Evolutionary conservation across 2,888 invertebrate species (phyloP).

Genomic region (Pseudanteris insignis): DNA sequence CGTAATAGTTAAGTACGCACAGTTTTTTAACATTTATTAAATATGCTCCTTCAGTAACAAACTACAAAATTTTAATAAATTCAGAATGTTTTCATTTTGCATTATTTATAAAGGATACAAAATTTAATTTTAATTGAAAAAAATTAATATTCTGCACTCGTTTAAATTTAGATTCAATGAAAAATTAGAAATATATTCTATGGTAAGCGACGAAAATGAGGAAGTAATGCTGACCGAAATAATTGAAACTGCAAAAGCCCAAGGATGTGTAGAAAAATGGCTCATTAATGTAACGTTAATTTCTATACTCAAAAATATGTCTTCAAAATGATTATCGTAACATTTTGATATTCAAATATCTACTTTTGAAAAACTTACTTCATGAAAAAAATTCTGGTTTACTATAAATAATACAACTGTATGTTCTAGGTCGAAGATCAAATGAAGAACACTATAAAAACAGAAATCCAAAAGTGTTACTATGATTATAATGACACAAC

Average conservation of each 20-base stretch:
- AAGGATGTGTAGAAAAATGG: conserved; percentile 89
- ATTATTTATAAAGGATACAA: background rate
- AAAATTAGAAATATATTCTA: conserved; percentile 77
- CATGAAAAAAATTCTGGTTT: no score
- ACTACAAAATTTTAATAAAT: background rate
- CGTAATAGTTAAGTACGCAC: no score
- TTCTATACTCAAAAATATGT: no score
- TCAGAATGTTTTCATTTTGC: no score
- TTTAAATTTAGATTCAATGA: conserved; percentile 78
- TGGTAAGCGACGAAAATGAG: conserved; percentile 83
- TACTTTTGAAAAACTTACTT: no score
- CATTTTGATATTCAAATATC: no score
- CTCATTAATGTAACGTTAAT: conserved; percentile 70
- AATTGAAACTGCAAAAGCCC: conserved; percentile 77
- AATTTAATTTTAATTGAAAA: no score
- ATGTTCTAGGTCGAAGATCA: conserved; percentile 85
- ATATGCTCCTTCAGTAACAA: no score
- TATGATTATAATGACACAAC: conserved; percentile 71
- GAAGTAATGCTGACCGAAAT: conserved; percentile 72
- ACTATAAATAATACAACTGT: no score
- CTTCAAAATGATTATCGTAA: no score
- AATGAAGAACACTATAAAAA: conserved; percentile 78
- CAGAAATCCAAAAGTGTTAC: conserved; percentile 75
- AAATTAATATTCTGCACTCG: no score
- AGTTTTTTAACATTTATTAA: no score